Base-by-base conservation (phyloP, 2,113 vertebrate species). In the Microtus ochrogaster region DNA sequence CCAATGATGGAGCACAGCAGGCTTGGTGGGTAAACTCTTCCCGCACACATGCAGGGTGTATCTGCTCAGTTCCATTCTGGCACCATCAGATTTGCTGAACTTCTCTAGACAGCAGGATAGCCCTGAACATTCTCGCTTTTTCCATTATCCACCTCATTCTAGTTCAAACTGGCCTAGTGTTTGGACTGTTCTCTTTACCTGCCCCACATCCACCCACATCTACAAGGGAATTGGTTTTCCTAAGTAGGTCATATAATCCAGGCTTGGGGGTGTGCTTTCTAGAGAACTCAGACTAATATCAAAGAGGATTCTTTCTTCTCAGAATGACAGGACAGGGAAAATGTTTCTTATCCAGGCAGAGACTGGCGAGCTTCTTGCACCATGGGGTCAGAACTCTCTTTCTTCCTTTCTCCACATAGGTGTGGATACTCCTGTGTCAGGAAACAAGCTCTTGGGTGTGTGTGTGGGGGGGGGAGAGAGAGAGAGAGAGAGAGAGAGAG, bases 121-220 rank as follows among this genome's bases (percentile, higher is more conserved):
- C 52, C n/a, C 39, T 14, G 7, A 10, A 41, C n/a, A 52, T 28
- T 14, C 44, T 52, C 41, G 17, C 33, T 3, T 66, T 33, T 16
- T 3, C 44, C 86, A 4, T 36, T 61, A 22, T 52, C 26, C 39
- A 22, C 28, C 28, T 63, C 49, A 39, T 36, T n/a, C 44, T 26
- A 4, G 11, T 76, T 77, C 49, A 55, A 9, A 44, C 7, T 33
- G n/a, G n/a, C 21, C 12, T 0, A 44, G 7, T 3, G 1, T 11
- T 3, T 26, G 39, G 39, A 36, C 12, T 65, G 4, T 39, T 85
- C 39, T 73, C 14, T 47, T 47, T 2, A 44, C 44, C 65, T 65
- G 2, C 2, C 24, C 7, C 41, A 30, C 1, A 41, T 47, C 36
- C 33, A 6, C 16, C 22, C 8, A 58, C 19, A 28, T 79, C 4